Conservation (phyloP, 2,888 invertebrate genomes). For the Callinectes sapidus region DNA sequence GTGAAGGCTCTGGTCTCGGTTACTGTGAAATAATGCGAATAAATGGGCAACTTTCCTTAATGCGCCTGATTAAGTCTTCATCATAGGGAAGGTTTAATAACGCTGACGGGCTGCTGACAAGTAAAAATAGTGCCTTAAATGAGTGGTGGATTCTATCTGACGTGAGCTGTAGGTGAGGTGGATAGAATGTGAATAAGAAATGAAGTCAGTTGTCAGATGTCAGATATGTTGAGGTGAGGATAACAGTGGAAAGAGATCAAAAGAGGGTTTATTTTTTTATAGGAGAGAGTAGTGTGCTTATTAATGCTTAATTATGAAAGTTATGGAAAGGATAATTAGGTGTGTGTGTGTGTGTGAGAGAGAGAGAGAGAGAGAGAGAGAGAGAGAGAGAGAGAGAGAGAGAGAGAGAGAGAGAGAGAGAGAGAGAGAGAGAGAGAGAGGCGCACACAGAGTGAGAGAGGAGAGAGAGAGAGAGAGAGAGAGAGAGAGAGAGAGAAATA, state of each 20-base stretch:
- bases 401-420: background rate
- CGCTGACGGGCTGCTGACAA: background rate
- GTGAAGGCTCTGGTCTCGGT: background rate
- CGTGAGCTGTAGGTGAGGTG: background rate
- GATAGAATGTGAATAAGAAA: background rate
- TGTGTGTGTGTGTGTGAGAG: background rate
- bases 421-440: background rate
- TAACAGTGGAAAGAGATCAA: background rate
- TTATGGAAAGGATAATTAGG: background rate
- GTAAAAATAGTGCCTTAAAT: background rate
- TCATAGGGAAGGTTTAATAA: background rate
- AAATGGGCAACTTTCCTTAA: background rate
- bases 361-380: background rate
- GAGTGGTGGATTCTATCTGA: background rate
- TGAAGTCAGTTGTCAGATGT: background rate
- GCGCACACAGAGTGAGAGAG: too few relatives aligned
- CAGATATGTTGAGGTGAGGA: background rate
- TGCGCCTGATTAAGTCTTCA: background rate
- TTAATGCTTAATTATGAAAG: background rate
- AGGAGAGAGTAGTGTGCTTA: background rate
- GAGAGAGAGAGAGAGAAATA: background rate
- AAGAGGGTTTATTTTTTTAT: background rate
- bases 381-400: background rate
- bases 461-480: slow-evolving; percentile 19
- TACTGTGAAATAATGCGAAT: background rate